Conservation (phyloP, 2,797 vertebrate species). For the Acipenser ruthenus region DNA sequence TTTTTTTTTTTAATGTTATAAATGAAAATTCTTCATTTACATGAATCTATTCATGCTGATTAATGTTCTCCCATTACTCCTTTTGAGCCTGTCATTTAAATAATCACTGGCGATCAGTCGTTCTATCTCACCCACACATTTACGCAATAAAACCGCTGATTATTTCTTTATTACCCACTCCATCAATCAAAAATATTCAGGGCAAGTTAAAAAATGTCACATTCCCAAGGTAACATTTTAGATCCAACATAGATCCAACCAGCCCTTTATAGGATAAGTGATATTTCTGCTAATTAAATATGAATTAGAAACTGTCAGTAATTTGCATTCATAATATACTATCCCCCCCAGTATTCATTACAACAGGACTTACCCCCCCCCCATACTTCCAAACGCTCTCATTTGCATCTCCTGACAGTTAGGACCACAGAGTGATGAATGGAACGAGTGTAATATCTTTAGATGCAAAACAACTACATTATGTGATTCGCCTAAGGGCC, state of each 20-base stretch:
- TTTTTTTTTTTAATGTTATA: too few species aligned
- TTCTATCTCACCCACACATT: slow-evolving; percentile 30
- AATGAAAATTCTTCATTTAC: slow-evolving; percentile 7
- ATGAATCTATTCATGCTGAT: slow-evolving; percentile 16
- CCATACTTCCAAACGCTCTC: slow-evolving; percentile 5
- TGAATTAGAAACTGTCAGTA: slow-evolving; percentile 13
- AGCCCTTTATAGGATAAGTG: neutral
- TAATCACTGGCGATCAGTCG: slow-evolving; percentile 28
- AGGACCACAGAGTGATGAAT: slow-evolving; percentile 7
- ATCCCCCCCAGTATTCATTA: slow-evolving; percentile 20
- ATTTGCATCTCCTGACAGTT: slow-evolving; percentile 16
- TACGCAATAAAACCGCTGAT: slow-evolving; percentile 45
- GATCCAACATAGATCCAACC: slow-evolving; percentile 25
- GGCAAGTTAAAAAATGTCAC: slow-evolving; percentile 27
- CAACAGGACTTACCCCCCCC: neutral
- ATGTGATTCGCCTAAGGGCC: neutral
- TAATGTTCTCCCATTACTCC: slow-evolving; percentile 31
- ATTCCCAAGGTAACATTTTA: slow-evolving; percentile 20
- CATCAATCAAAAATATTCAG: slow-evolving; percentile 36
- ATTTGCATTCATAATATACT: slow-evolving; percentile 19
- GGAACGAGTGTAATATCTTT: slow-evolving; percentile 1
- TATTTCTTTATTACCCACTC: slow-evolving; percentile 43
- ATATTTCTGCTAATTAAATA: slow-evolving; percentile 20
- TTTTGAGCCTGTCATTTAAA: slow-evolving; percentile 35
- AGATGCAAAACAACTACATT: slow-evolving; percentile 2